Evolutionary conservation across 2,113 vertebrate genomes (phyloP), one percentile per base, ranked within the genome.

Genomic region (Dunckerocampus dactyliophorus): DNA sequence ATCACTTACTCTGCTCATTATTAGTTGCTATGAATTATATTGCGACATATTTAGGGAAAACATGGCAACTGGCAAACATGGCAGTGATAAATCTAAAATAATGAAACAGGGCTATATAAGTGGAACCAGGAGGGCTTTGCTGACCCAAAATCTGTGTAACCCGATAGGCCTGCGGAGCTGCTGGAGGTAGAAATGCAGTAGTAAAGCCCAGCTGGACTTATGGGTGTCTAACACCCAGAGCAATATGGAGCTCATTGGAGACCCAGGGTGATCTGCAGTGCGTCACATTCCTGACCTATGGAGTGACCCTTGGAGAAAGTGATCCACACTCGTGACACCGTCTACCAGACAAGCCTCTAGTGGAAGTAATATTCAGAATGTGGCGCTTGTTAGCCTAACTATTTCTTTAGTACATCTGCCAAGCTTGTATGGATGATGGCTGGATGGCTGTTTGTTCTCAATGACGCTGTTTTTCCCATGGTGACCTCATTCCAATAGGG

Each of bases 61-160:
- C 67, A 81, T 70, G 77, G 81, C 80, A 75, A 84, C 76, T 74
- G 79, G 85, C 77, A 76, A 82, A 81, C 65, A 72, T 70, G 73
- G 75, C 82, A 80, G 84, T 82, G 84, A 88, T 89, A 90, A 88
- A 89, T 90, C 86, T 81, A 66, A 88, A 88, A 89, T 90, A 90
- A 90, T 90, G 87, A 88, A 89, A 88, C 74, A 14, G 74, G 56
- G 68, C 71, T 79, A 49, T 42, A n/a, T 88, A 89, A 90, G 85
- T 89, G 78, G 73, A 88, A 88, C 81, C 88, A 90, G 88, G 76
- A 80, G 84, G 76, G 47, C 65, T 67, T 69, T 16, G 47, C 70
- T 75, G 79, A 85, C 78, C 78, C 66, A 74, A 54, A 52, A 61
- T 82, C 53, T 19, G 43, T 47, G 88, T 75, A 88, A 89, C 76